Evolutionary conservation across 2,888 invertebrate genomes (phyloP).

Genomic region (Chymomyza amoena): DNA sequence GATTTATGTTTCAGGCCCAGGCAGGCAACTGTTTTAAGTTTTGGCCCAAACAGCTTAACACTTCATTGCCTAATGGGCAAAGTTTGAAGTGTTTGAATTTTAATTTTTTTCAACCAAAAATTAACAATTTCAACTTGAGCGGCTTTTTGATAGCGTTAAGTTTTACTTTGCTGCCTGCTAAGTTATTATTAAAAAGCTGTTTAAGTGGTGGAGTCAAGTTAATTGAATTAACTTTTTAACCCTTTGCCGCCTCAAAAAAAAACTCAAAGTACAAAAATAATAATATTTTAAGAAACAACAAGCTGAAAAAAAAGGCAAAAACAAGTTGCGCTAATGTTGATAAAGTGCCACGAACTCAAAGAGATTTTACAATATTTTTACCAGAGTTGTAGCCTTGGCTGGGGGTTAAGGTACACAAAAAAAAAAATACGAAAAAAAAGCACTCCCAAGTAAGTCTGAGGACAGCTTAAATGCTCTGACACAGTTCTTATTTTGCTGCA

Average conservation of each 20-base stretch:
- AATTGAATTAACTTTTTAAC: conserved; percentile 66
- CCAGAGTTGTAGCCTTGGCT: background rate
- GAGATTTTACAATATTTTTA: conserved; percentile 47
- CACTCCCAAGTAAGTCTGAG: background rate
- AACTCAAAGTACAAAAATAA: conserved; percentile 44
- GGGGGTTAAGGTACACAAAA: background rate
- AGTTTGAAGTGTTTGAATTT: conserved; percentile 27
- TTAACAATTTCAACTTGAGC: background rate
- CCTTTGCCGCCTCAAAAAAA: conserved; percentile 45
- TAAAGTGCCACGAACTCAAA: conserved; percentile 56
- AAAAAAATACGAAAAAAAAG: background rate
- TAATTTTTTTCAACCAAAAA: conserved; percentile 20
- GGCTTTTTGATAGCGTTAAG: background rate
- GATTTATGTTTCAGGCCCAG: conserved; percentile 23
- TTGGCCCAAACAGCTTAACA: conserved; percentile 15
- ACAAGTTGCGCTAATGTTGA: conserved; percentile 57
- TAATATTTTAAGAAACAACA: conserved; percentile 8
- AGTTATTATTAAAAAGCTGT: conserved; percentile 68
- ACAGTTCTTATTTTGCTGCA: background rate
- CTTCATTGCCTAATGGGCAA: conserved; percentile 45
- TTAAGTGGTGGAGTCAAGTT: conserved; percentile 71
- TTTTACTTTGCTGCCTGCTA: conserved; percentile 2
- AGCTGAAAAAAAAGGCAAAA: conserved; percentile 10
- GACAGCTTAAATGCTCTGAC: background rate
- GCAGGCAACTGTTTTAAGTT: background rate